Evolutionary conservation across 2,797 vertebrate genomes (phyloP), one percentile per base, ranked within the genome.

Genomic region (Darevskia mixta): DNA sequence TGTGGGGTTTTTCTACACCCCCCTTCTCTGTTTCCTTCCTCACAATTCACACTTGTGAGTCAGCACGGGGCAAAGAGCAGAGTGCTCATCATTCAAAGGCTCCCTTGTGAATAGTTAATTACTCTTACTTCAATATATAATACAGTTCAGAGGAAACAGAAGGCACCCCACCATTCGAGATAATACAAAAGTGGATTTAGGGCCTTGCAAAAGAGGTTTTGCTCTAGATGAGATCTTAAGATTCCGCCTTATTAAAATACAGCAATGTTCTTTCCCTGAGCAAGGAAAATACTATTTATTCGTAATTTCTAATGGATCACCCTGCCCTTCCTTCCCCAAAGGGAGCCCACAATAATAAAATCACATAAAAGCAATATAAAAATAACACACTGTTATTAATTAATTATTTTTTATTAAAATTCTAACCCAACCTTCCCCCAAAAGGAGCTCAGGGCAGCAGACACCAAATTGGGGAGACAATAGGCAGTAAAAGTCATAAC

Each of bases 81-180:
- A 0, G 0, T 85, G 10, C 82, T 89, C 69, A 64, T 85, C 91
- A 90, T 87, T 67, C 67, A 55, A 86, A 89, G 71, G 77, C 85
- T 90, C 82, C 72, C 87, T 91, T 90, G 43, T 32, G 41, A 69
- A 85, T 13, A 0, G 90, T 93, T 93, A 94, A 94, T 94, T 94
- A 93, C 80, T 88, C 66, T 75, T 77, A 82, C 85, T 79, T 79
- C 92, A 94, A 92, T 92, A 82, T 90, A 90, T 86, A 82, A 41
- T 32, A 83, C 85, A 93, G 81, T 73, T 32, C 86, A 83, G 58
- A 92, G 45, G 45, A 91, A 90, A 20, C 29, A 18, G 75, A 86
- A 5, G 49, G 3, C 23, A 72, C 32, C 20, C 32, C 32, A 55
- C 41, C 45, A n/a, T 66, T 76, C 66, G 17, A 25, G 43, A 61